Conservation (phyloP, 2,113 vertebrate genomes). For the Chamaea fasciata region DNA sequence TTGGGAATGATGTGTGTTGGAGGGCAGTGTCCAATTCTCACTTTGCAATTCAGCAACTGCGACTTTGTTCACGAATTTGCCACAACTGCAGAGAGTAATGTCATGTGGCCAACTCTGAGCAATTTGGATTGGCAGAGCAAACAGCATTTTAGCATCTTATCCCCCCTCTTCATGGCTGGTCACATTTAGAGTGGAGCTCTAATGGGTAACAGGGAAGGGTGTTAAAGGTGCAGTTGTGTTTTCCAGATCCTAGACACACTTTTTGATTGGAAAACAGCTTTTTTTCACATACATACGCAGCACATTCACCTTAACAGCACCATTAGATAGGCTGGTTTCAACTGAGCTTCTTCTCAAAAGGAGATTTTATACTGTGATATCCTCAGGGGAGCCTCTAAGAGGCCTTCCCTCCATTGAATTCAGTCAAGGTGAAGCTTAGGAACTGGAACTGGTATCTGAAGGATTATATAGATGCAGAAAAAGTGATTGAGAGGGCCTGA, state of each 20-base stretch:
- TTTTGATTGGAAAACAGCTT: background rate
- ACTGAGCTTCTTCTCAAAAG: background rate
- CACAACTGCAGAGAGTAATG: background rate
- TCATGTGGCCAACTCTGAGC: accelerated
- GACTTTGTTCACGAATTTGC: accelerated
- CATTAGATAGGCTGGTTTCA: background rate
- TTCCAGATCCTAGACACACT: background rate
- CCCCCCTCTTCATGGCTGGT: accelerated
- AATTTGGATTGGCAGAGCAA: background rate
- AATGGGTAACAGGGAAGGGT: background rate
- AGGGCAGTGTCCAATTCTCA: background rate
- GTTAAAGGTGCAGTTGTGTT: background rate
- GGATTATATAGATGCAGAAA: constrained; percentile 4
- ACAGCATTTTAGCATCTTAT: background rate
- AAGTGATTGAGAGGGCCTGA: background rate
- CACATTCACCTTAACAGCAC: background rate
- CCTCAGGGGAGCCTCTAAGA: background rate
- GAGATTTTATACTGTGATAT: background rate
- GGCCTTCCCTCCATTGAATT: background rate
- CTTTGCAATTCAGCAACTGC: background rate
- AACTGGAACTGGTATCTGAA: background rate
- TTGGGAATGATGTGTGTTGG: background rate
- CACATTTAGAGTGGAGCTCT: background rate
- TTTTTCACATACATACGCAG: background rate
- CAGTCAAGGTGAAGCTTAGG: background rate